These are phyloP conservation scores for Nesoenas mayeri DNA, from an alignment of 2,113 vertebrate genomes.

Conservation along the genomic window DNA sequence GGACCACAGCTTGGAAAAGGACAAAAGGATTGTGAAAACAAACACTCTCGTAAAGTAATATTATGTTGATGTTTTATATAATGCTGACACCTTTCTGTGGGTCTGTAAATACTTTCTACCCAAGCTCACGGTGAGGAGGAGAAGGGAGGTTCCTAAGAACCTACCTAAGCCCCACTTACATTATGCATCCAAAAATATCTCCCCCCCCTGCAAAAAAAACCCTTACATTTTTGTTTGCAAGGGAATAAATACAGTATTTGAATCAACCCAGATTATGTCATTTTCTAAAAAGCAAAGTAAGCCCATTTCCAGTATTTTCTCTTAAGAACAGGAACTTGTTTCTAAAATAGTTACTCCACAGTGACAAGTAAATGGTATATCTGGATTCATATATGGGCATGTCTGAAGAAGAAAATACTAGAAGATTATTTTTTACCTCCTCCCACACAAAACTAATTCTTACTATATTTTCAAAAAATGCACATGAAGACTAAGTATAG, in stretches of 20 bases:
- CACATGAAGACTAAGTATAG: conserved; percentile 53
- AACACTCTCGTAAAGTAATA: background rate
- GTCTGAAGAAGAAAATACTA: background rate
- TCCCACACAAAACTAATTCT: conserved; percentile 18
- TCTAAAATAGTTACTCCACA: background rate
- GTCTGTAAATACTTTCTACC: background rate
- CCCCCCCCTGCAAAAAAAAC: background rate
- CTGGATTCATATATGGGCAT: background rate
- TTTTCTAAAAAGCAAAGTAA: background rate
- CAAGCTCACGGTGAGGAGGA: background rate
- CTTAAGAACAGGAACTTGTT: background rate
- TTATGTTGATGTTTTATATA: background rate
- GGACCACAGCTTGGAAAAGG: background rate
- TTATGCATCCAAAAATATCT: background rate
- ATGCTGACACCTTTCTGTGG: background rate
- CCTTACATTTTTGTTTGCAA: background rate
- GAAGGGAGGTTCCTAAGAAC: background rate
- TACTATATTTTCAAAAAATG: conserved; percentile 58
- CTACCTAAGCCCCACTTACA: background rate
- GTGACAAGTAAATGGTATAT: background rate
- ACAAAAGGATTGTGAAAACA: background rate
- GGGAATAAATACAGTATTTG: background rate
- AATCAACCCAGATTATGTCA: background rate
- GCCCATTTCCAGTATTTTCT: background rate
- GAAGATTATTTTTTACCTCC: background rate